Conservation (phyloP, 2,113 vertebrate genomes). For the Phylloscopus whistleri region DNA sequence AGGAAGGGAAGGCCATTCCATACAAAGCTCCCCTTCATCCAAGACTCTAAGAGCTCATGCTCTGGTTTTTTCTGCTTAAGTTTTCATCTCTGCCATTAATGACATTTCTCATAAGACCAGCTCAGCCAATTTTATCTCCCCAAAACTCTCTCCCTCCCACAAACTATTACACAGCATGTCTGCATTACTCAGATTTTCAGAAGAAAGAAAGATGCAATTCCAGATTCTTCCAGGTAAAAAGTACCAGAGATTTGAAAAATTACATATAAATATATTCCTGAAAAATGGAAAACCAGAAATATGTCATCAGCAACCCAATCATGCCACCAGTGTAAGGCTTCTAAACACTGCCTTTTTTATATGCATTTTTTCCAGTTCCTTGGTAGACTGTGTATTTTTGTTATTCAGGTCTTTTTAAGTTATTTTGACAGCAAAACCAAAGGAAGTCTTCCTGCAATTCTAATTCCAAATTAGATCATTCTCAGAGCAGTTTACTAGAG, state of each 20-base stretch:
- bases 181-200: neutral
- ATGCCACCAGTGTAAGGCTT: neutral
- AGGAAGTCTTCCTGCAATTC: neutral
- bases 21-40: neutral
- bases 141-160: neutral
- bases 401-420: neutral
- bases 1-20: neutral
- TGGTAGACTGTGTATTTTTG: neutral
- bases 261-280: neutral
- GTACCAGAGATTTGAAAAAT: neutral
- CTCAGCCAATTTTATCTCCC: neutral
- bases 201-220: neutral
- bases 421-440: neutral
- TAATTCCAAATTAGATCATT: neutral
- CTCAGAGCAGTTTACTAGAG: neutral
- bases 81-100: neutral
- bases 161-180: neutral
- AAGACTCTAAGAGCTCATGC: neutral
- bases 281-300: neutral
- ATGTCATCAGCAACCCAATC: neutral
- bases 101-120: neutral
- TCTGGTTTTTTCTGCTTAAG: neutral
- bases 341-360: neutral
- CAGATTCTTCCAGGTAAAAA: neutral
- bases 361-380: neutral